These are phyloP conservation scores for Nephrotoma appendiculata DNA, from an alignment of 2,888 invertebrate genomes.

Conservation along the genomic window DNA sequence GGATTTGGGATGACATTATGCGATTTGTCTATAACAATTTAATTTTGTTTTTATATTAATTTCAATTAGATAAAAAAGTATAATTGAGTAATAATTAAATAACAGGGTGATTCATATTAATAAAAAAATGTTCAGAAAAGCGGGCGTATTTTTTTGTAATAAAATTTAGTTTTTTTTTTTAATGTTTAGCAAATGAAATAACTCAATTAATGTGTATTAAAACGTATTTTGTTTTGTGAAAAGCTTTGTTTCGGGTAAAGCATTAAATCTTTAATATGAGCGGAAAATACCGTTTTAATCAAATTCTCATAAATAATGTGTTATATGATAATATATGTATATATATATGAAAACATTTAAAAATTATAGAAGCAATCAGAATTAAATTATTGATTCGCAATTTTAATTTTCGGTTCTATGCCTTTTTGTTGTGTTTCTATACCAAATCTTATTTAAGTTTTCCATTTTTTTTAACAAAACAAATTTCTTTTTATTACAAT, in stretches of 20 bases:
- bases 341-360: background rate
- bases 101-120: background rate
- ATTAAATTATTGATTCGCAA: background rate
- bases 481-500: background rate
- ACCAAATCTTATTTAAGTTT: background rate
- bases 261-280: background rate
- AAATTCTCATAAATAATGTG: background rate
- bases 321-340: background rate
- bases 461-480: background rate
- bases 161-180: background rate
- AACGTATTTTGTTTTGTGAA: background rate
- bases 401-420: background rate
- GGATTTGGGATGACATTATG: background rate
- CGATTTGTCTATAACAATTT: background rate
- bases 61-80: background rate
- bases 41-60: background rate
- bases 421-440: background rate
- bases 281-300: no score
- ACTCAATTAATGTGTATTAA: background rate
- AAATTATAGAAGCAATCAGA: background rate
- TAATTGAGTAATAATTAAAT: background rate
- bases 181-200: background rate
- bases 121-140: background rate
- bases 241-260: background rate
- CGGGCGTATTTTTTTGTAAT: background rate